Percentiles rank a stretch among this genome's conserved stretches.
Conservation (phyloP, 2,888 invertebrate species). For the Furcula furcula region DNA sequence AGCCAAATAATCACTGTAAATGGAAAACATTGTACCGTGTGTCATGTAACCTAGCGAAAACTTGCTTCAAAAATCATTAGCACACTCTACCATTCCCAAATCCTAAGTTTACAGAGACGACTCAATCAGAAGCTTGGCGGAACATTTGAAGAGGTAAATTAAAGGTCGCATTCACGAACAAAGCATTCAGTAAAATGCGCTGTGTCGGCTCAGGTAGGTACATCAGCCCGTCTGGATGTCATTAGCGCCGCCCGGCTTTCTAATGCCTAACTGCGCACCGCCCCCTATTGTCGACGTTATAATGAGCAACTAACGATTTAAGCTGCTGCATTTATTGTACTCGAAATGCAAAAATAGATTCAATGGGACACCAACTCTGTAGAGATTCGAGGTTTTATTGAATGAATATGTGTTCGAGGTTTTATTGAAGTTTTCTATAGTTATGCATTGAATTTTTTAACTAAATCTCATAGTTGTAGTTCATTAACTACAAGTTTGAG, state of each 20-base stretch:
- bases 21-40: too few species aligned
- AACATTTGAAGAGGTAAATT: slow-evolving; percentile 35
- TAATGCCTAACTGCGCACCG: slow-evolving; percentile 76
- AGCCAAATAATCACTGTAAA: too few species aligned
- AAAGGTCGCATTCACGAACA: slow-evolving; percentile 43
- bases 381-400: background rate
- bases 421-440: slow-evolving; percentile 6
- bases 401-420: slow-evolving; percentile 3
- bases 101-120: slow-evolving; percentile 12
- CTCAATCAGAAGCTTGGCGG: slow-evolving; percentile 26
- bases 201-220: slow-evolving; percentile 48
- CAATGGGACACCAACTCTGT: slow-evolving; percentile 7
- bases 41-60: too few species aligned
- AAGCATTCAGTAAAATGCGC: slow-evolving; percentile 69
- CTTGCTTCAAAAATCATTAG: background rate
- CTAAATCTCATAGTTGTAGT: too few species aligned
- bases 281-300: slow-evolving; percentile 70
- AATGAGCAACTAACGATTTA: slow-evolving; percentile 77
- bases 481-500: too few species aligned
- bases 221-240: slow-evolving; percentile 69
- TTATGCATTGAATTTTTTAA: too few species aligned
- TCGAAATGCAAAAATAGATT: slow-evolving; percentile 20
- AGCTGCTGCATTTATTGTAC: slow-evolving; percentile 41
- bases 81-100: background rate
- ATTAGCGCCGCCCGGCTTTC: slow-evolving; percentile 75